Percentiles rank a stretch among this genome's conserved stretches.
phyloP scores from a whole-genome alignment of 1,140 invertebrate species.

The Anastatus disparis region DNA sequence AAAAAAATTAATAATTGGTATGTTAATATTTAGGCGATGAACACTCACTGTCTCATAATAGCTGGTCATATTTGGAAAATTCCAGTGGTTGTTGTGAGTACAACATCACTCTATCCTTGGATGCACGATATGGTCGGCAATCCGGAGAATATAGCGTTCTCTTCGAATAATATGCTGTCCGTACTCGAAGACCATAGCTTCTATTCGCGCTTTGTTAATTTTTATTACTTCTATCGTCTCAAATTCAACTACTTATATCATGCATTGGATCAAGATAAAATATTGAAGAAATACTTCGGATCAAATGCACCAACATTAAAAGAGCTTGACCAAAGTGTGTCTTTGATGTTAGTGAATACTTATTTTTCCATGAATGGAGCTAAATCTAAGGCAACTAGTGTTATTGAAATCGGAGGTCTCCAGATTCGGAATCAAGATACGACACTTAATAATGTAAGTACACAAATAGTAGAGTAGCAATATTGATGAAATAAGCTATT shows the following conservation, averaged over 20 bases:
- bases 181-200: constrained; percentile 70
- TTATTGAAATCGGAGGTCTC: constrained; percentile 73
- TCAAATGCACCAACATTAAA: constrained; percentile 55
- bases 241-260: constrained; percentile 46
- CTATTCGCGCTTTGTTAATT: constrained; percentile 70
- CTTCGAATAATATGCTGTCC: constrained; percentile 70
- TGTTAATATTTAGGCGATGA: too few relatives aligned
- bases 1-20: too few relatives aligned
- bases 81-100: constrained; percentile 70
- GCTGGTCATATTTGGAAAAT: constrained; percentile 69
- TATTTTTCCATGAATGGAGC: constrained; percentile 68
- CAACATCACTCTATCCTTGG: constrained; percentile 72
- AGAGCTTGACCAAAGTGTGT: constrained; percentile 63
- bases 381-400: constrained; percentile 62
- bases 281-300: constrained; percentile 61
- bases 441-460: constrained; percentile 47
- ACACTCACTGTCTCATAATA: constrained; percentile 67
- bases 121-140: constrained; percentile 71
- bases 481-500: too few relatives aligned
- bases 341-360: constrained; percentile 70
- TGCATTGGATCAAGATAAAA: constrained; percentile 48
- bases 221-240: constrained; percentile 33
- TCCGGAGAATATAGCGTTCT: constrained; percentile 71
- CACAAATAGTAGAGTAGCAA: too few relatives aligned
- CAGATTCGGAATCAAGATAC: constrained; percentile 60